A percentile compares a stretch with the other conserved stretches of the same genome.
phyloP scores from a whole-genome alignment of 2,113 vertebrate genomes.

The Entelurus aequoreus region DNA sequence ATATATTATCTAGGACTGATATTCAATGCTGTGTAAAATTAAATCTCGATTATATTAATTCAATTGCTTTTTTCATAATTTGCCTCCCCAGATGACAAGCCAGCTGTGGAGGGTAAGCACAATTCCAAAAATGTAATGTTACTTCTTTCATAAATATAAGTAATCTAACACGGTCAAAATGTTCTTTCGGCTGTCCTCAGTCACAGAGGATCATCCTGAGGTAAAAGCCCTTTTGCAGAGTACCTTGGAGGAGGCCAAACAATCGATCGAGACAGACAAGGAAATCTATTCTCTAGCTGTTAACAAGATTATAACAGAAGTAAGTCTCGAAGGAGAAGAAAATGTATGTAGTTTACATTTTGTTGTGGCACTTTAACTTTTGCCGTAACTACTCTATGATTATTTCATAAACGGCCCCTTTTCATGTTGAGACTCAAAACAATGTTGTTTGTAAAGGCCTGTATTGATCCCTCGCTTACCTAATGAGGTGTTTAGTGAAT shows the following conservation, averaged over 20 bases:
- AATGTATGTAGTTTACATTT: too few species aligned
- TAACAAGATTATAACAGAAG: conserved; percentile 69
- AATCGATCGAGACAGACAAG: conserved; percentile 36
- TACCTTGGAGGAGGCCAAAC: conserved; percentile 56
- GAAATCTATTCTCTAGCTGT: conserved; percentile 69
- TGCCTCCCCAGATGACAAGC: conserved; percentile 20
- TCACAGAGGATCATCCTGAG: conserved; percentile 79
- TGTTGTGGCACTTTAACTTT: too few species aligned
- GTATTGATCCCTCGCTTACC: too few species aligned
- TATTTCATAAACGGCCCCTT: too few species aligned
- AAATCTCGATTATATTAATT: neutral
- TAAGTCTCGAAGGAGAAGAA: conserved; percentile 34
- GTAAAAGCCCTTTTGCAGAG: conserved; percentile 71
- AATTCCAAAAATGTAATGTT: neutral
- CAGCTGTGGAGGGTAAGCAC: conserved; percentile 15
- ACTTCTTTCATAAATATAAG: too few species aligned
- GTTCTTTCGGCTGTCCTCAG: conserved; percentile 30
- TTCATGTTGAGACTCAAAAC: too few species aligned
- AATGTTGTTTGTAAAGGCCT: too few species aligned
- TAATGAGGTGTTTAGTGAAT: too few species aligned
- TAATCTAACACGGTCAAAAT: neutral
- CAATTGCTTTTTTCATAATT: conserved; percentile 2
- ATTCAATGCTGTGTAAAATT: too few species aligned
- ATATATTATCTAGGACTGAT: too few species aligned
- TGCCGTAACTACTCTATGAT: too few species aligned